Evolutionary conservation across 2,113 vertebrate species (phyloP), one percentile per base, ranked within the genome.

Genomic region (Tachysurus vachellii): DNA sequence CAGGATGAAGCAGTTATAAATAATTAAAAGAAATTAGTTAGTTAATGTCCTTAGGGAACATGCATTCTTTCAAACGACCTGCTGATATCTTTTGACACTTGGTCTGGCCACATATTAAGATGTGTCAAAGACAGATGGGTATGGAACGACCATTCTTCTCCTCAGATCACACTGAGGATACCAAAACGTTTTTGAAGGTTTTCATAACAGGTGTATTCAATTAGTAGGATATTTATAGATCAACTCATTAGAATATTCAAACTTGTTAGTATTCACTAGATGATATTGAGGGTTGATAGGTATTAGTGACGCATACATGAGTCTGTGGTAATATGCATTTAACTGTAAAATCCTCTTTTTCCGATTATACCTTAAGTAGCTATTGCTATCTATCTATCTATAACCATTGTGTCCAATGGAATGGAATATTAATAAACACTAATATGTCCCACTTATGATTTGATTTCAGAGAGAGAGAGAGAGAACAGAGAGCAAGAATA

Each of bases 41-140:
- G 28, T 57, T 85, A 44, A 57, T 62, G 59, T 64, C 57, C 36
- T 28, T n/a, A 64, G 59, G 64, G 64, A 68, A 23, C 17, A 21
- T 57, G 8, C 16, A 57, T 57, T 59, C 2, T 53, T 10, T 68
- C 44, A 66, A 21, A 86, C 44, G 61, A 80, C 76, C 61, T 86
- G 85, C 85, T 86, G 28, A 80, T 56, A 77, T 80, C 61, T 68
- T 85, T 79, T 31, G 26, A 79, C 73, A 80, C 57, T 23, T 19
- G 44, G 59, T 13, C 59, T 53, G 47, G 50, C 28, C 36, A 36
- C 36, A n/a, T 75, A 12, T 61, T 4, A 47, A 14, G 8, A 68
- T 70, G 23, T 47, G 26, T 62, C 9, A n/a, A 85, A 59, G 19
- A 61, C 31, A 28, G 21, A 47, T 76, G 56, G 54, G 66, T 71